phyloP scores from a whole-genome alignment of 1,140 invertebrate genomes.

The Aricia agestis region DNA sequence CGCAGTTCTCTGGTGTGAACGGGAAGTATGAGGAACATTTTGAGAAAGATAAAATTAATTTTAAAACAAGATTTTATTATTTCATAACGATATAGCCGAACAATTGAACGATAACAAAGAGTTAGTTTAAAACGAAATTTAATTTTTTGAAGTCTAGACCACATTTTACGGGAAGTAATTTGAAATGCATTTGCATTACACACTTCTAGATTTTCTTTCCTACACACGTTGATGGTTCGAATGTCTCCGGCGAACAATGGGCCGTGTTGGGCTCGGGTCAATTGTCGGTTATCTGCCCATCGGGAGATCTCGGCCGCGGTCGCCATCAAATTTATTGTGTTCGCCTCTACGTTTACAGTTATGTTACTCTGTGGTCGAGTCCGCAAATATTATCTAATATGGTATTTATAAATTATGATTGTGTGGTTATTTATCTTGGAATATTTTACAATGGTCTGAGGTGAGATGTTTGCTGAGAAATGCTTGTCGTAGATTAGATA shows the following conservation, averaged over 20 bases:
- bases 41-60: too few species aligned
- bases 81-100: too few species aligned
- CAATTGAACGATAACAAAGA: too few species aligned
- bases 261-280: conserved; percentile 47
- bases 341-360: conserved; percentile 50
- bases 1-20: too few species aligned
- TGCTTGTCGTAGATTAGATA: not conserved
- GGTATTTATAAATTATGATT: conserved; percentile 14
- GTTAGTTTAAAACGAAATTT: too few species aligned
- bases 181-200: not conserved
- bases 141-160: not conserved
- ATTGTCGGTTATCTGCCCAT: conserved; percentile 58
- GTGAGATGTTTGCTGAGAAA: not conserved
- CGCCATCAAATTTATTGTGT: conserved; percentile 59
- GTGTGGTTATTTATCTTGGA: conserved; percentile 15
- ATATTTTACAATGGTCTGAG: not conserved
- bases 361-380: conserved; percentile 38
- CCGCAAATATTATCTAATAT: conserved; percentile 18
- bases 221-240: conserved; percentile 26
- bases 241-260: conserved; percentile 47
- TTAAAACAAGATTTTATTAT: too few species aligned
- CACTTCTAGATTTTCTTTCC: conserved; percentile 2
- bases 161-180: too few species aligned
- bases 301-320: conserved; percentile 52
- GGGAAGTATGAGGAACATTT: too few species aligned